Evolutionary conservation across 2,113 vertebrate species (phyloP).

Genomic region (zebrafish (Danio rerio)): GRCz12tu NC_133183.1:10756001-10756500

Average conservation of each 20-base stretch:
- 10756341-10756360: neutral
- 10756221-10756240: slow-evolving; percentile 36
- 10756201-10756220: slow-evolving; percentile 56
- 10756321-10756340: neutral
- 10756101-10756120: slow-evolving; percentile 51
- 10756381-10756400: neutral
- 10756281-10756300: neutral
- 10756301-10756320: neutral
- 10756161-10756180: slow-evolving; percentile 56
- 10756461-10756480: neutral
- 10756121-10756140: slow-evolving; percentile 60
- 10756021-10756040: slow-evolving; percentile 65
- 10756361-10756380: neutral
- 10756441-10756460: neutral
- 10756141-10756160: slow-evolving; percentile 65
- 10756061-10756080: slow-evolving; percentile 57
- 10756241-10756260: neutral
- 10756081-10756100: slow-evolving; percentile 65
- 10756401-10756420: neutral
- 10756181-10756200: slow-evolving; percentile 45
- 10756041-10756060: slow-evolving; percentile 67
- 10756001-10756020: slow-evolving; percentile 62
- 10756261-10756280: slow-evolving; percentile 11
- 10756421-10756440: neutral
- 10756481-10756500: neutral